A percentile compares a stretch with the other conserved stretches of the same genome.
phyloP scores from a whole-genome alignment of 1,140 invertebrate genomes.

The Penaeus indicus region DNA sequence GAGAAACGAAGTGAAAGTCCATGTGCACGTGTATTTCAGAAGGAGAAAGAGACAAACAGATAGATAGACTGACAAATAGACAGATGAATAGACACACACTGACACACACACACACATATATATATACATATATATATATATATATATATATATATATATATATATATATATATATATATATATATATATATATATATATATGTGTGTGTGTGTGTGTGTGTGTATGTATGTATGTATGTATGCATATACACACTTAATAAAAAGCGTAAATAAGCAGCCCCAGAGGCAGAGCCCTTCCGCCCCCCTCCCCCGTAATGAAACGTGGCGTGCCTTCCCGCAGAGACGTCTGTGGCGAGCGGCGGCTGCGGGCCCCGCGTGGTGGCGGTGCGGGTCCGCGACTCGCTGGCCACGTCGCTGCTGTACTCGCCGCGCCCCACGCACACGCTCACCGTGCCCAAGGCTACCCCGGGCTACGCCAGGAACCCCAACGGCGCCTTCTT shows the following conservation, averaged over 20 bases:
- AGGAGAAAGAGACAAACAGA: not conserved
- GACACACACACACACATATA: not conserved
- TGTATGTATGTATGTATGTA: not conserved
- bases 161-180: constrained; percentile 19
- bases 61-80: not conserved
- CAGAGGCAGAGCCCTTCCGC: no score
- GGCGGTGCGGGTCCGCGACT: constrained; percentile 27
- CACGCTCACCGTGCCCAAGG: constrained; percentile 56
- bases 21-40: no score
- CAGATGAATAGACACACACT: not conserved
- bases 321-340: no score
- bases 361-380: constrained; percentile 11
- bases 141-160: not conserved
- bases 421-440: constrained; percentile 51
- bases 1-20: no score
- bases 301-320: no score
- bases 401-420: constrained; percentile 34
- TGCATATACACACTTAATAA: not conserved
- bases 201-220: no score
- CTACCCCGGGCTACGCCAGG: constrained; percentile 45
- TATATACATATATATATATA: not conserved
- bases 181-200: constrained; percentile 22
- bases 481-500: constrained; percentile 56
- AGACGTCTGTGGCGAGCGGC: not conserved
- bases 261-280: not conserved